Base-by-base conservation (phyloP, 2,888 invertebrate genomes). In the Aphodius sticticus region DNA sequence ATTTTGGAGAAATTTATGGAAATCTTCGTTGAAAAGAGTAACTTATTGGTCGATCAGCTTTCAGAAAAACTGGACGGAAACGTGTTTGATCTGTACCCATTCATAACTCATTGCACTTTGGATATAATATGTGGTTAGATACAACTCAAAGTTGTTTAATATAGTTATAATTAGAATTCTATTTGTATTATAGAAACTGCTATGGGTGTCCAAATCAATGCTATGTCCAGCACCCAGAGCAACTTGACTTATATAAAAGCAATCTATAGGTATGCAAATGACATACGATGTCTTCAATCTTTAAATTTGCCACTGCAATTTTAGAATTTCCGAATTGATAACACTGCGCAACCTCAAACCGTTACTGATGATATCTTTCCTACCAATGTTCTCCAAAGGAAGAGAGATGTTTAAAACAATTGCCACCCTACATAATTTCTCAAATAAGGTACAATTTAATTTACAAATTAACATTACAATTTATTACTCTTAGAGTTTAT, bases 131-230 rank as follows among this genome's bases (percentile, higher is more conserved):
- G 87, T 82, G 86, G 87, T 87, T 83, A 86, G 84, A 26, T 2
- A 3, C 26, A 26, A 26, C 1, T 2, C 26, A 26, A 26, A 26
- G 3, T n/a, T n/a, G n/a, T n/a, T n/a, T n/a, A n/a, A n/a, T 26
- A 26, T 26, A 3, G 26, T 26, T 26, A 26, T 26, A 26, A 26
- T 26, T 26, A 26, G 1, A 3, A 35, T 77, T 71, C 36, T 70
- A n/a, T 26, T 77, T 80, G 38, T 71, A 87, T 84, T 87, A 82
- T 87, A 90, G 92, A 93, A 84, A 92, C 92, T 70, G 92, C 92
- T 2, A 93, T 93, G 92, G 92, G 92, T 15, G 88, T 89, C 38
- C 86, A 88, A 82, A 87, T 92, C 26, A 86, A 89, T 79, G 88
- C 88, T 0, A 88, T 89, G 83, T 85, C 88, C 77, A 85, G 87